Percentiles rank a stretch among this genome's conserved stretches.
These are phyloP conservation scores for Carcina quercana DNA, from an alignment of 2,888 invertebrate genomes.

Conservation along the genomic window DNA sequence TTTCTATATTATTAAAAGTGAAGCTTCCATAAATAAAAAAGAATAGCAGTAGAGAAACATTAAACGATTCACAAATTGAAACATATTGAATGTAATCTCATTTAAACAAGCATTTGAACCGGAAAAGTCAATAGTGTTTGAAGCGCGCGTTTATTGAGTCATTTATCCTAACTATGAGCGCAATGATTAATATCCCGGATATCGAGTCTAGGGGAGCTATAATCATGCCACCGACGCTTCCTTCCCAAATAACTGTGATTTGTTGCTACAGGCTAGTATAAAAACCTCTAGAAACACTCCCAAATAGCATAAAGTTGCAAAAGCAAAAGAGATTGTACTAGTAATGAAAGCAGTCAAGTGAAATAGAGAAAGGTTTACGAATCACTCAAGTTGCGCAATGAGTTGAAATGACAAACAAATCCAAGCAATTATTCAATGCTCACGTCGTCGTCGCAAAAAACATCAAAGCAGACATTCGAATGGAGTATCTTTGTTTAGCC, in stretches of 20 bases:
- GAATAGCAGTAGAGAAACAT: too few relatives aligned
- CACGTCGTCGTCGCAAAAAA: too few relatives aligned
- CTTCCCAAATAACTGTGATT: slow-evolving; percentile 4
- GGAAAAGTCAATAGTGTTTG: slow-evolving; percentile 53
- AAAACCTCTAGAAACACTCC: neutral
- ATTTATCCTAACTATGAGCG: slow-evolving; percentile 55
- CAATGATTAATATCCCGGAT: slow-evolving; percentile 68
- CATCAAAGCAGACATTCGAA: too few relatives aligned
- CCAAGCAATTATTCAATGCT: too few relatives aligned
- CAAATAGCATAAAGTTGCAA: neutral
- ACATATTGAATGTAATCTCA: slow-evolving; percentile 49
- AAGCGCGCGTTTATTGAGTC: slow-evolving; percentile 54
- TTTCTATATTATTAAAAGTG: too few relatives aligned
- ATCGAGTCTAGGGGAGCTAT: slow-evolving; percentile 44
- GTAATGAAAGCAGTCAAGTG: too few relatives aligned
- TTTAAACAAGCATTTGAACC: slow-evolving; percentile 22
- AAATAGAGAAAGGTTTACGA: too few relatives aligned
- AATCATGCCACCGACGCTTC: slow-evolving; percentile 28
- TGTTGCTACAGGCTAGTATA: too few relatives aligned
- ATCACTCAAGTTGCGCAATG: too few relatives aligned
- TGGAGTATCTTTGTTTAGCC: too few relatives aligned
- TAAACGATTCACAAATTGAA: slow-evolving; percentile 42
- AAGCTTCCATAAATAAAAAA: slow-evolving; percentile 17
- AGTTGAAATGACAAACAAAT: too few relatives aligned
- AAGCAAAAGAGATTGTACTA: slow-evolving; percentile 8